Evolutionary conservation across 2,797 vertebrate species (phyloP).

Genomic region (Vultur gryphus): DNA sequence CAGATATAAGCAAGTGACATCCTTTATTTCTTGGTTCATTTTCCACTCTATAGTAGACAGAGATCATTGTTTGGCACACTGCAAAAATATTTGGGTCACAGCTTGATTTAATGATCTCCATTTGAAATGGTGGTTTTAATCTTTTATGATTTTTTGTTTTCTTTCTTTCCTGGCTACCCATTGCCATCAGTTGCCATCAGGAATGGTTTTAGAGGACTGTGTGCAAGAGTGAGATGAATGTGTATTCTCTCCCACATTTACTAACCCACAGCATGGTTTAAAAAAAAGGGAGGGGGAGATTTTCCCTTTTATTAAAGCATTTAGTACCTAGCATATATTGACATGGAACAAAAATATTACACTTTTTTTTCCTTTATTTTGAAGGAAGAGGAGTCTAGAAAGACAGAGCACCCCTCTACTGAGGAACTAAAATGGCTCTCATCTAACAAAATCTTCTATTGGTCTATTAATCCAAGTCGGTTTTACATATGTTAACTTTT

Average conservation of each 20-base stretch:
- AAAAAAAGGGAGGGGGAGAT: neutral
- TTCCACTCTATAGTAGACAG: neutral
- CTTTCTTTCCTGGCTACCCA: neutral
- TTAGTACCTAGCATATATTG: neutral
- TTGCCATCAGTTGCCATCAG: neutral
- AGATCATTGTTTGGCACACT: neutral
- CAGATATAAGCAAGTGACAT: neutral
- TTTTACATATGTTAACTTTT: neutral
- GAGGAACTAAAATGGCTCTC: neutral
- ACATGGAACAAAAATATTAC: neutral
- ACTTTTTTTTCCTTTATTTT: neutral
- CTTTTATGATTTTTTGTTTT: neutral
- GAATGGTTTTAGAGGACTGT: neutral
- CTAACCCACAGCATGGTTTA: neutral
- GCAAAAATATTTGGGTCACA: conserved; percentile 47
- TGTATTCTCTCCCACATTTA: neutral
- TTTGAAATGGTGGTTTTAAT: conserved; percentile 3
- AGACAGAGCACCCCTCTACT: neutral
- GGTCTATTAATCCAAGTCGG: neutral
- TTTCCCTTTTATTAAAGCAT: neutral
- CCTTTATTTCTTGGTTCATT: neutral
- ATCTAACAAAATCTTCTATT: neutral
- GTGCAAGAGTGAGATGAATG: neutral
- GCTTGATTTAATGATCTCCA: conserved; percentile 47
- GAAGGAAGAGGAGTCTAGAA: neutral